phyloP scores from a whole-genome alignment of 2,113 vertebrate genomes.

The Amphiprion percula region DNA sequence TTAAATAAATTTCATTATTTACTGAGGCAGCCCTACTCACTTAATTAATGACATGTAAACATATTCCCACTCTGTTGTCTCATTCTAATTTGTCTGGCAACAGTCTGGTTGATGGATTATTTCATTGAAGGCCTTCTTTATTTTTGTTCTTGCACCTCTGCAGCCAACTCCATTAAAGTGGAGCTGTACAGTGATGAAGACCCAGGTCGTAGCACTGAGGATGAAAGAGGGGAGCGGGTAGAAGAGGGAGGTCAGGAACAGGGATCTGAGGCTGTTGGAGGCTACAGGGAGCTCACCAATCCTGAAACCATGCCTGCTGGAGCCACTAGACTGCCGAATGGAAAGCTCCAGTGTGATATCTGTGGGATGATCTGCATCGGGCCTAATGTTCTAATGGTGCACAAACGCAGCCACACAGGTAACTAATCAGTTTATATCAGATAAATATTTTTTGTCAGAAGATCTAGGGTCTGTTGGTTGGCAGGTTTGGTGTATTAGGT shows the following conservation, averaged over 20 bases:
- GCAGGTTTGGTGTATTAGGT: neutral
- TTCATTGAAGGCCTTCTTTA: neutral
- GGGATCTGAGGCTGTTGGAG: slow-evolving; percentile 86
- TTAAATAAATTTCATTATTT: neutral
- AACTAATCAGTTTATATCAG: slow-evolving; percentile 55
- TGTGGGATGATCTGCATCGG: slow-evolving; percentile 99
- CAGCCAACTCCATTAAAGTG: slow-evolving; percentile 97
- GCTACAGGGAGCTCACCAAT: slow-evolving; percentile 90
- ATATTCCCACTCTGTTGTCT: neutral
- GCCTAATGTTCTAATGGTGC: slow-evolving; percentile 98
- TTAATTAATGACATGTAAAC: neutral
- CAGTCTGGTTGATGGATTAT: neutral
- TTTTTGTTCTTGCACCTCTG: slow-evolving; percentile 10
- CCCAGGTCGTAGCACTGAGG: slow-evolving; percentile 85
- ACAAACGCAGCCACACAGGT: slow-evolving; percentile 99
- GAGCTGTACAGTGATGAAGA: slow-evolving; percentile 99
- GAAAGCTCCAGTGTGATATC: slow-evolving; percentile 96
- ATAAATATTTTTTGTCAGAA: neutral
- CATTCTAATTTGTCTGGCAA: neutral
- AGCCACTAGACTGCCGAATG: slow-evolving; percentile 93
- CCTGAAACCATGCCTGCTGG: slow-evolving; percentile 88
- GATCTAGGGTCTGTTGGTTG: neutral
- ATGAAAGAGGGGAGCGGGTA: slow-evolving; percentile 85
- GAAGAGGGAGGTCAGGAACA: slow-evolving; percentile 85
- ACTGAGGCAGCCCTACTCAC: neutral